Base-by-base conservation (phyloP, 2,888 invertebrate species). In the Archaeoteleia sp. region DNA sequence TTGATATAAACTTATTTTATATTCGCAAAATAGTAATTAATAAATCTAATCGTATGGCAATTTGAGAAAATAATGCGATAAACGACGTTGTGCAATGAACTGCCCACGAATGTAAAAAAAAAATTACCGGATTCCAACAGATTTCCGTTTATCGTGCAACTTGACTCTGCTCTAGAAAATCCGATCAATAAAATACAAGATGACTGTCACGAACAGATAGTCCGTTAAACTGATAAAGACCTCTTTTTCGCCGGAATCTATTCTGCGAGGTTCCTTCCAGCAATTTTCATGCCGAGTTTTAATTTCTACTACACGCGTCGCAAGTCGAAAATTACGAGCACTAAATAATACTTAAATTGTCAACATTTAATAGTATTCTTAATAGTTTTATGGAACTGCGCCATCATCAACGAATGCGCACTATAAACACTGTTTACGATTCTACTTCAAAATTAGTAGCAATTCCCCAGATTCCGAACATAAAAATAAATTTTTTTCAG, bases 161-260 rank as follows among this genome's bases (percentile, higher is more conserved):
- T 76, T 75, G 67, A 75, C 54, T 70, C 71, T 70, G 68, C 73
- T 74, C 67, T 58, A 73, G 76, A 75, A 77, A 76, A 76, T 72
- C 70, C 77, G 76, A 77, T 78, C 77, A 77, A 74, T 73, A 70
- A 70, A 71, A 74, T 76, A 74, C 72, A 74, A 73, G 70, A 60
- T 67, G 66, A 63, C 75, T 78, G 78, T 78, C 78, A 78, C 74
- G 66, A 63, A 48, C 78, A 78, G 77, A 73, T 71, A 76, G 75
- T 78, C 76, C 71, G 65, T 65, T 75, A 78, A 78, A 79, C 67
- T 51, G 67, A 67, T 67, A 61, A 62, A 62, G 61, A 53, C 37
- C 10, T 55, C 23, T 27, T 61, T 55, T 61, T 39, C 34, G 27
- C 25, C 29, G 9, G 37, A 57, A 20, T 45, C 34, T 27, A 10